A percentile compares a stretch with the other conserved stretches of the same genome.
Conservation (phyloP, 1,140 invertebrate genomes). For the Pachyrhynchus sulphureomaculatus region DNA sequence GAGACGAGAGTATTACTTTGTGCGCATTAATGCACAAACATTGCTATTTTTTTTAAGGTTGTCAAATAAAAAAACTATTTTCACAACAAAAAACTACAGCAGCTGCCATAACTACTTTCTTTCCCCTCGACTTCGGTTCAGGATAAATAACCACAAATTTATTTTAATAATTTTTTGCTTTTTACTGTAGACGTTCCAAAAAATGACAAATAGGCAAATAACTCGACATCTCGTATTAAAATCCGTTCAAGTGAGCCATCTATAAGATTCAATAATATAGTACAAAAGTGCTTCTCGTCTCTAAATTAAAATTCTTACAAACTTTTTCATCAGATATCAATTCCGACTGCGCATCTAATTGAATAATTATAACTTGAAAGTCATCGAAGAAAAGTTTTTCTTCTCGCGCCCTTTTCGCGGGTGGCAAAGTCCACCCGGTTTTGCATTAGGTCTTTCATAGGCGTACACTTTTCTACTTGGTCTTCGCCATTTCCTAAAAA, state of each 20-base stretch:
- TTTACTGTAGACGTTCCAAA: no score
- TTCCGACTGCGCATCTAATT: conserved; percentile 31
- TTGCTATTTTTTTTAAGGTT: no score
- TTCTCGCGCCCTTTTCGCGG: background rate
- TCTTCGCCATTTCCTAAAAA: background rate
- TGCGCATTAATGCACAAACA: no score
- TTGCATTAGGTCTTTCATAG: conserved; percentile 2
- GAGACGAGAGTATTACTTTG: no score
- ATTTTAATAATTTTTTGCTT: no score
- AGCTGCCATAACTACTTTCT: no score
- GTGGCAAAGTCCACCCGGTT: conserved; percentile 1
- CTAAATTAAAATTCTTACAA: conserved; percentile 31
- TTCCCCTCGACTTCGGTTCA: no score
- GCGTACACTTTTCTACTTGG: background rate
- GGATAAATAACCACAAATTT: no score
- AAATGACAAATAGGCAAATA: no score
- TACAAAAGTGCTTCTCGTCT: background rate
- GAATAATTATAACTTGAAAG: conserved; percentile 31
- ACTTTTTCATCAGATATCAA: conserved; percentile 31
- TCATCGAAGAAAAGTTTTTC: conserved; percentile 30
- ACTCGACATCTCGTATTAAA: background rate
- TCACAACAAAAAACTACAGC: no score
- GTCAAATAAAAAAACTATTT: no score
- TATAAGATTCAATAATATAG: background rate
- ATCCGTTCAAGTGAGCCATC: background rate